phyloP scores from a whole-genome alignment of 1,140 invertebrate genomes.

The Copidosoma floridanum region DNA sequence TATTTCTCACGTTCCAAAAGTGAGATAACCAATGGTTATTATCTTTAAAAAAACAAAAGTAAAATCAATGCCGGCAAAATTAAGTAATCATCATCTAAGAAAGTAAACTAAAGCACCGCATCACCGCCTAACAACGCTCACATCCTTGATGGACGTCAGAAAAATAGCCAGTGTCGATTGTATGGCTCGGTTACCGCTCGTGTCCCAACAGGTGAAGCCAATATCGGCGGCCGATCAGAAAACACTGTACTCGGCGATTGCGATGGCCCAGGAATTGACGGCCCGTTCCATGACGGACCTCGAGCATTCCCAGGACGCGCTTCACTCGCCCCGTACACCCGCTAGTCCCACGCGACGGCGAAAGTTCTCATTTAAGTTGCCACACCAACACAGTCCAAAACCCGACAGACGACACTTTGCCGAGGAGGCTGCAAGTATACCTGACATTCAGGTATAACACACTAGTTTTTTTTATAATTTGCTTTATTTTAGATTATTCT shows the following conservation, averaged over 20 bases:
- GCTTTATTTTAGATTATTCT: conserved; percentile 2
- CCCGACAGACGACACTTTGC: conserved; percentile 80
- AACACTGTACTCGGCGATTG: conserved; percentile 91
- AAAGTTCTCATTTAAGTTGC: conserved; percentile 87
- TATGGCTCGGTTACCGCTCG: too few relatives aligned
- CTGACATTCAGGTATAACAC: conserved; percentile 78
- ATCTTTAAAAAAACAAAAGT: not conserved
- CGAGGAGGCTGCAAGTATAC: conserved; percentile 85
- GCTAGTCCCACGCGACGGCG: conserved; percentile 77
- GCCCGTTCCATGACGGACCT: conserved; percentile 83
- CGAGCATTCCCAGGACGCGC: conserved; percentile 51
- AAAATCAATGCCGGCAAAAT: not conserved
- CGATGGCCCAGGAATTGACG: conserved; percentile 89
- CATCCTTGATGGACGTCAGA: too few relatives aligned
- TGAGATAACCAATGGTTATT: not conserved
- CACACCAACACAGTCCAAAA: conserved; percentile 63
- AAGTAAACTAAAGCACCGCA: too few relatives aligned
- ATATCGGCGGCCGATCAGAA: conserved; percentile 92
- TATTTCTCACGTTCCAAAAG: too few relatives aligned
- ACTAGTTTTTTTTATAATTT: conserved; percentile 30
- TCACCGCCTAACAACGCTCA: too few relatives aligned
- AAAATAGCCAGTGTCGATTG: too few relatives aligned
- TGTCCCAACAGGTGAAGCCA: conserved; percentile 86
- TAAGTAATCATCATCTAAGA: too few relatives aligned
- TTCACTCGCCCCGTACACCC: conserved; percentile 63